A percentile compares a stretch with the other conserved stretches of the same genome.
phyloP scores from a whole-genome alignment of 2,113 vertebrate genomes.

The Hemibates koningsi region DNA sequence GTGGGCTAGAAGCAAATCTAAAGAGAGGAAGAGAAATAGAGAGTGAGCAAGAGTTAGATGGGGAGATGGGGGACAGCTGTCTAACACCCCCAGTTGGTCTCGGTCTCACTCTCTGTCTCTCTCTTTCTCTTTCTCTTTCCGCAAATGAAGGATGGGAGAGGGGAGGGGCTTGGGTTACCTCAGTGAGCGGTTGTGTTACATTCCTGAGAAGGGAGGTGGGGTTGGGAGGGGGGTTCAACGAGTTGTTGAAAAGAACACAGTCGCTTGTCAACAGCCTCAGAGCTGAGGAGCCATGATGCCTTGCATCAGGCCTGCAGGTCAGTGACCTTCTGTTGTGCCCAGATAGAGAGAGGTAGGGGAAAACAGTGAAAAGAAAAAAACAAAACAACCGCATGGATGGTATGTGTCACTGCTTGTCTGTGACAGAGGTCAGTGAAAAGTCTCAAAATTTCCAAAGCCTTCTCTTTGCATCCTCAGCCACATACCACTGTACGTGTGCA shows the following conservation, averaged over 20 bases:
- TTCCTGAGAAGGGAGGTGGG: slow-evolving; percentile 79
- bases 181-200: slow-evolving; percentile 81
- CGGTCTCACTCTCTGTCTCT: slow-evolving; percentile 29
- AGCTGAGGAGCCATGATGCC: slow-evolving; percentile 85
- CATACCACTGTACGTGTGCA: slow-evolving; percentile 23
- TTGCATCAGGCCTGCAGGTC: slow-evolving; percentile 83
- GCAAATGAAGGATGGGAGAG: slow-evolving; percentile 64
- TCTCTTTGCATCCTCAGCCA: slow-evolving; percentile 26
- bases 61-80: slow-evolving; percentile 68
- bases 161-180: slow-evolving; percentile 76
- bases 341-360: slow-evolving; percentile 18
- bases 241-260: slow-evolving; percentile 97
- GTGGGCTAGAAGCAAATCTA: slow-evolving; percentile 49
- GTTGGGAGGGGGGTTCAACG: slow-evolving; percentile 70
- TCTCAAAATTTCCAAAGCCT: slow-evolving; percentile 52
- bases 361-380: neutral
- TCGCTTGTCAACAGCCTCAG: slow-evolving; percentile 86
- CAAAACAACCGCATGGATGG: neutral
- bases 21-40: slow-evolving; percentile 55
- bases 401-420: slow-evolving; percentile 49
- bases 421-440: slow-evolving; percentile 57
- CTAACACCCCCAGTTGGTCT: slow-evolving; percentile 58
- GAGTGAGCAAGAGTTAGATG: slow-evolving; percentile 58
- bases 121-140: slow-evolving; percentile 39
- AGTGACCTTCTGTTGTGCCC: slow-evolving; percentile 81